A percentile compares a stretch with the other conserved stretches of the same genome.
Conservation (phyloP, 2,113 vertebrate species). For the Parotia lawesii region DNA sequence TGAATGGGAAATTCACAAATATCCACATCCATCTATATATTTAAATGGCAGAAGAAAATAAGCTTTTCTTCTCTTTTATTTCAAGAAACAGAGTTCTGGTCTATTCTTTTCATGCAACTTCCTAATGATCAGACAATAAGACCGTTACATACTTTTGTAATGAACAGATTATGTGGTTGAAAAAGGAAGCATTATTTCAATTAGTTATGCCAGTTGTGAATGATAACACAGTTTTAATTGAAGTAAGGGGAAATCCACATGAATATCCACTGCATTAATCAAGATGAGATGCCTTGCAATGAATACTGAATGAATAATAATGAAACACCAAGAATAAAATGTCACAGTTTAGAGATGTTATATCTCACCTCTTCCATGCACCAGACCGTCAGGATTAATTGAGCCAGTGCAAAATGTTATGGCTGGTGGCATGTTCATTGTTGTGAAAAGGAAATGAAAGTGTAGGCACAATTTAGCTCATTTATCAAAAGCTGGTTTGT, state of each 20-base stretch:
- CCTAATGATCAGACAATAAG: constrained; percentile 27
- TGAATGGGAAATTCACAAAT: background rate
- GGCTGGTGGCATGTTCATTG: background rate
- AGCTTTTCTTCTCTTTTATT: background rate
- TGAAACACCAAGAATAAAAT: background rate
- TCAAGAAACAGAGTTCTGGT: background rate
- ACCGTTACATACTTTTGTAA: background rate
- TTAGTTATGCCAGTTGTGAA: background rate
- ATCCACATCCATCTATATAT: background rate
- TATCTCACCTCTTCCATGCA: background rate
- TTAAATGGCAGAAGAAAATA: background rate
- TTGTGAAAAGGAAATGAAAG: background rate
- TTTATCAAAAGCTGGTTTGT: background rate
- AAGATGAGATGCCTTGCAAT: constrained; percentile 8
- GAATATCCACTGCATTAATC: constrained; percentile 23
- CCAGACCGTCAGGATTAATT: background rate
- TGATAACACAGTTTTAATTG: constrained; percentile 23
- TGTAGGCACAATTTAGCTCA: background rate
- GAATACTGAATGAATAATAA: constrained; percentile 6
- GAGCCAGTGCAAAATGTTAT: background rate
- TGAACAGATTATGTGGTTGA: background rate
- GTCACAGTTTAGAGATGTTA: background rate
- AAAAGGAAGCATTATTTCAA: constrained; percentile 31
- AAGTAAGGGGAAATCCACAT: background rate
- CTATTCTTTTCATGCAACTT: background rate